A percentile compares a stretch with the other conserved stretches of the same genome.
phyloP scores from a whole-genome alignment of 2,888 invertebrate species.

The Rhagonycha lutea region DNA sequence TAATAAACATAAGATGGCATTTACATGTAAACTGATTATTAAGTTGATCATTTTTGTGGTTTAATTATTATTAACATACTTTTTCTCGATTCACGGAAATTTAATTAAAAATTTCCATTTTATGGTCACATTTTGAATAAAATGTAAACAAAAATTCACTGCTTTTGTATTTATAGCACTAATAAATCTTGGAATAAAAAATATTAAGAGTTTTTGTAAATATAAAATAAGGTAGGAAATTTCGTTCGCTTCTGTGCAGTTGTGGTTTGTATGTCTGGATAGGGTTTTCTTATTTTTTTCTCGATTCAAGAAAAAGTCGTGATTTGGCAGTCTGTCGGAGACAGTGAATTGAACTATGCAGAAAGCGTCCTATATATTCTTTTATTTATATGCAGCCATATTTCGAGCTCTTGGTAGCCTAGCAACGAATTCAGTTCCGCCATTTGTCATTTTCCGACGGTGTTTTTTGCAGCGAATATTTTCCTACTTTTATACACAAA shows the following conservation, averaged over 20 bases:
- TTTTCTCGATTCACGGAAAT: neutral
- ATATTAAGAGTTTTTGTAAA: neutral
- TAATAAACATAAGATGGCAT: neutral
- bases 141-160: neutral
- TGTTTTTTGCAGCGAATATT: slow-evolving; percentile 49
- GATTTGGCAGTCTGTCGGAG: slow-evolving; percentile 32
- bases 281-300: neutral
- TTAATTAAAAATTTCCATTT: neutral
- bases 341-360: slow-evolving; percentile 44
- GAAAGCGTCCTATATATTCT: slow-evolving; percentile 44
- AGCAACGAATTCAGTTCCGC: slow-evolving; percentile 50
- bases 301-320: neutral
- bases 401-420: slow-evolving; percentile 46
- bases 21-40: neutral
- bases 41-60: neutral
- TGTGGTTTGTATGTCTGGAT: neutral
- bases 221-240: neutral
- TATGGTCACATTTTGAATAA: neutral
- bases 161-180: neutral
- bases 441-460: slow-evolving; percentile 51
- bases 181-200: neutral
- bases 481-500: slow-evolving; percentile 47
- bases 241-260: neutral
- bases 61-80: neutral
- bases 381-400: slow-evolving; percentile 53